Evolutionary conservation across 2,797 vertebrate genomes (phyloP).

Genomic region (Syndactyla subalaris): DNA sequence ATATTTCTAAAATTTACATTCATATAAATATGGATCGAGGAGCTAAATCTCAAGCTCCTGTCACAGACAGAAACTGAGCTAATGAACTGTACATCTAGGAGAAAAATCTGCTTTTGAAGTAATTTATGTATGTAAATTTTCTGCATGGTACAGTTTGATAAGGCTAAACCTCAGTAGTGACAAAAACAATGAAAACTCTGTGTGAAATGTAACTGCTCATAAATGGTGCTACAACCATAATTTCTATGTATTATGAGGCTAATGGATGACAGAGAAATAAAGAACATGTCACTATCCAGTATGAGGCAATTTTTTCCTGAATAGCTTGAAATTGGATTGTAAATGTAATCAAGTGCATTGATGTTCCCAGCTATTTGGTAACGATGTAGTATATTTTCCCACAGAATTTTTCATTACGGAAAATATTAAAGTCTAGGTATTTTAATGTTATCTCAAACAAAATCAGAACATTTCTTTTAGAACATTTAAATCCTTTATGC

Average conservation of each 20-base stretch:
- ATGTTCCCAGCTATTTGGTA: slow-evolving; percentile 47
- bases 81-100: slow-evolving; percentile 47
- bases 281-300: slow-evolving; percentile 19
- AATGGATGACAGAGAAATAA: slow-evolving; percentile 53
- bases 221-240: slow-evolving; percentile 27
- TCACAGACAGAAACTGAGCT: slow-evolving; percentile 10
- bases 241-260: slow-evolving; percentile 35
- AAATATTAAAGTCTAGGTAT: slow-evolving; percentile 50
- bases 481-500: not conserved
- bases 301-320: slow-evolving; percentile 52
- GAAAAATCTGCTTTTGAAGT: slow-evolving; percentile 41
- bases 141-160: slow-evolving; percentile 24
- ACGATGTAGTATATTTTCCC: not conserved
- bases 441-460: slow-evolving; percentile 31
- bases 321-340: slow-evolving; percentile 65
- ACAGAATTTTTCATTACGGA: slow-evolving; percentile 53
- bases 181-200: not conserved
- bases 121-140: slow-evolving; percentile 48
- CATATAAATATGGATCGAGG: not conserved
- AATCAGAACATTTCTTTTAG: slow-evolving; percentile 34
- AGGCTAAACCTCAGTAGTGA: slow-evolving; percentile 1
- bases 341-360: slow-evolving; percentile 72
- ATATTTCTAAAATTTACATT: slow-evolving; percentile 35
- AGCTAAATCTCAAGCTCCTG: slow-evolving; percentile 17
- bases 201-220: not conserved